A percentile compares a stretch with the other conserved stretches of the same genome.
phyloP scores from a whole-genome alignment of 2,113 vertebrate species.

The Ictalurus punctatus region DNA sequence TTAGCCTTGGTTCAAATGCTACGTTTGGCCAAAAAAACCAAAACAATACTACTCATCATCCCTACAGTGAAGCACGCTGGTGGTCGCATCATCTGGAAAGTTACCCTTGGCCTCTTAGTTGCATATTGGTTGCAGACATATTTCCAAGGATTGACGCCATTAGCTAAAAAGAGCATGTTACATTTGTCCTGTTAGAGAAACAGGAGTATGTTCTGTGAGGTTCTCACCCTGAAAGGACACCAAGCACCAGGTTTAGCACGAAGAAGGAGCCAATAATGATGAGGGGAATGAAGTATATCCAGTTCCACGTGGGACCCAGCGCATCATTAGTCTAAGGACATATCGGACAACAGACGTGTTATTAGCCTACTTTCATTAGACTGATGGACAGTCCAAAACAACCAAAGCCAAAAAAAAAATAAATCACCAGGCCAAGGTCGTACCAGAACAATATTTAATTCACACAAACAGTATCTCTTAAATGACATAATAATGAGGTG shows the following conservation, averaged over 20 bases:
- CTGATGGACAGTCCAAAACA: neutral
- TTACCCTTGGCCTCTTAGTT: neutral
- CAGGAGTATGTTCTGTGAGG: neutral
- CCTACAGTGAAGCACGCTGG: neutral
- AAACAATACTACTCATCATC: neutral
- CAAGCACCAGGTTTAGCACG: slow-evolving; percentile 94
- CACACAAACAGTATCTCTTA: neutral
- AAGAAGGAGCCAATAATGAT: slow-evolving; percentile 98
- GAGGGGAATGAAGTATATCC: slow-evolving; percentile 97
- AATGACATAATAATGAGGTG: neutral
- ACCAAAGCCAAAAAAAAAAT: neutral
- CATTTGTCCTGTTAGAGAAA: neutral
- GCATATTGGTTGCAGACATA: neutral
- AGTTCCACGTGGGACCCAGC: slow-evolving; percentile 91
- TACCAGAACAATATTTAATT: neutral
- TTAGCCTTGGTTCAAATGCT: neutral
- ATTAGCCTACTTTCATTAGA: slow-evolving; percentile 8
- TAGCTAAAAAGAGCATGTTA: neutral
- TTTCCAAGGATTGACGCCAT: neutral
- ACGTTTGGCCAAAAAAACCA: neutral
- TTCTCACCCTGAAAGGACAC: slow-evolving; percentile 91
- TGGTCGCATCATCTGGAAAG: neutral
- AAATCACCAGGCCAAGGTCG: neutral
- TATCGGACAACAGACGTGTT: slow-evolving; percentile 36
- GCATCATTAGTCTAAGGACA: slow-evolving; percentile 90